Base-by-base conservation (phyloP, 2,113 vertebrate species). In the Ifrita kowaldi region DNA sequence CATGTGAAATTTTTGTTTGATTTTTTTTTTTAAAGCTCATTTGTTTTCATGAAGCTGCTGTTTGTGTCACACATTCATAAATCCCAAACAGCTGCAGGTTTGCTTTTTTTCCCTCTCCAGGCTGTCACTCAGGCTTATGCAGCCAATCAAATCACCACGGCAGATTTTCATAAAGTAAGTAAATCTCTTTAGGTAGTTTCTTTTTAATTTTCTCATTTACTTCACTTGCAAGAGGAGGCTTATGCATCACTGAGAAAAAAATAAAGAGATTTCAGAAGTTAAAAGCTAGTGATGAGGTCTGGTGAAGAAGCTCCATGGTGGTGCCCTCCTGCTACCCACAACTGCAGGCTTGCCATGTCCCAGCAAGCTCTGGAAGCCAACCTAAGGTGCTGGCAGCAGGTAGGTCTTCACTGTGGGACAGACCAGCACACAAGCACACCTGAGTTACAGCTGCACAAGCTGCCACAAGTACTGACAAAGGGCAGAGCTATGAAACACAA, bases 121-220 rank as follows among this genome's bases (percentile, higher is more conserved):
- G 28, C 55, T 86, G 64, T 60, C 27, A 1, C 56, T 74, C 75
- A 37, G 55, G 71, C 33, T 96, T 37, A 74, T 4, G 15, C 35
- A 86, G 42, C 90, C 79, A 88, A 68, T 78, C 62, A 62, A 88
- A 70, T 77, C 63, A 62, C 59, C 71, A 70, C 0, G 0, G 10
- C 0, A 1, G 33, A 56, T 75, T 93, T 74, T 84, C 47, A 77
- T 2, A 70, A 9, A 49, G 21, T 27, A 80, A 84, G 26, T 47
- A 85, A 67, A 86, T 59, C 27, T 52, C 39, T 80, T 70, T 6
- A 74, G 59, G 55, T 27, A 70, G 33, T 39, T 87, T 77, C 92
- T 84, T 63, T 90, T 81, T 56, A 74, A 92, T 93, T 93, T 94
- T 83, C 84, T 94, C n/a, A 63, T 85, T 91, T 91, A 39, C 13